A percentile compares a stretch with the other conserved stretches of the same genome.
Evolutionary conservation across 1,140 invertebrate genomes (phyloP).

Genomic region (Drosophila neocordata): DNA sequence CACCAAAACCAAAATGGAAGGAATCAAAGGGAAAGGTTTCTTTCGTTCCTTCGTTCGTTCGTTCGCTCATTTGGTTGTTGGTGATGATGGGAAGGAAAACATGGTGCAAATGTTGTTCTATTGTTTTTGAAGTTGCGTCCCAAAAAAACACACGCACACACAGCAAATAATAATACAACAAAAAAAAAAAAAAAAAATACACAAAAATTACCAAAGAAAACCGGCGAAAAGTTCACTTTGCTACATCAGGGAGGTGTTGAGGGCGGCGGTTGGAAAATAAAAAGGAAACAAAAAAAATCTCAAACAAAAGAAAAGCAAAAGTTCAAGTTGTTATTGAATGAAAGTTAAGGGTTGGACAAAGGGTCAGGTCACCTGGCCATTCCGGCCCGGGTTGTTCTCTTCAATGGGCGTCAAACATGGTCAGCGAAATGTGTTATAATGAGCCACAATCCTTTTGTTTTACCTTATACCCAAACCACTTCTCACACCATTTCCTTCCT

Average conservation of each 20-base stretch:
- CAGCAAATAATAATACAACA: slow-evolving; percentile 4
- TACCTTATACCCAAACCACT: not conserved
- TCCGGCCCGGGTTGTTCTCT: not conserved
- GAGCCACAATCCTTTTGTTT: slow-evolving; percentile 41
- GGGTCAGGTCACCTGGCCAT: slow-evolving; percentile 1
- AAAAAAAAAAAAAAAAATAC: slow-evolving; percentile 11
- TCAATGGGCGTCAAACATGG: slow-evolving; percentile 16
- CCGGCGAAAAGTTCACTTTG: not conserved
- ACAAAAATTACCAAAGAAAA: slow-evolving; percentile 8
- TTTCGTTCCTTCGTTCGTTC: not conserved
- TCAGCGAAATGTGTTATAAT: slow-evolving; percentile 55
- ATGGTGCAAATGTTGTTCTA: slow-evolving; percentile 51
- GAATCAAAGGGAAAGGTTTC: not conserved
- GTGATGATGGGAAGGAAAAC: slow-evolving; percentile 19
- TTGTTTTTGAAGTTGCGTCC: slow-evolving; percentile 43
- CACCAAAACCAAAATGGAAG: not conserved
- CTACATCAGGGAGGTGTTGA: not conserved
- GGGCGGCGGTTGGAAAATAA: not conserved
- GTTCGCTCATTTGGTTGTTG: not conserved
- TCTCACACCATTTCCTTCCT: not conserved
- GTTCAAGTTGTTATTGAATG: slow-evolving; percentile 45
- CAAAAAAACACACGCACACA: not conserved
- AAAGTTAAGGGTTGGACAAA: not conserved
- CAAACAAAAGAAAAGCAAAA: slow-evolving; percentile 40
- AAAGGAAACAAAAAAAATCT: slow-evolving; percentile 13